These are phyloP conservation scores for Chaitophorus viminalis DNA, from an alignment of 2,888 invertebrate genomes.

Conservation along the genomic window DNA sequence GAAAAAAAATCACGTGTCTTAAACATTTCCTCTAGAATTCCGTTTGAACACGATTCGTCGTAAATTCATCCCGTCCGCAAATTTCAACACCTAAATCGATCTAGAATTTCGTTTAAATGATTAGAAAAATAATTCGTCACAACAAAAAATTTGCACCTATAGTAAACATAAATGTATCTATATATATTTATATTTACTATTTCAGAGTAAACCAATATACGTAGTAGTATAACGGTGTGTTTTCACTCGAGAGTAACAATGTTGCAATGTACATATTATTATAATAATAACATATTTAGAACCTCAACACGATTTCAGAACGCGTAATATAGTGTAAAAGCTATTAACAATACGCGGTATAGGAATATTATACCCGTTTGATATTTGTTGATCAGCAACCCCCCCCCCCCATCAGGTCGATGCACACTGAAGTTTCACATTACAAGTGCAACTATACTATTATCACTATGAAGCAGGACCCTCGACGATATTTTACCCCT, in stretches of 20 bases:
- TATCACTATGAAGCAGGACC: not conserved
- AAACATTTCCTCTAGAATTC: not conserved
- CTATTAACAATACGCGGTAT: too few species aligned
- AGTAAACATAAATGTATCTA: too few species aligned
- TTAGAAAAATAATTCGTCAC: not conserved
- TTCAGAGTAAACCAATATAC: too few species aligned
- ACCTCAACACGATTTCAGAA: too few species aligned
- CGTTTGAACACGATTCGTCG: not conserved
- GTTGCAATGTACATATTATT: not conserved
- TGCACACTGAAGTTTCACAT: not conserved
- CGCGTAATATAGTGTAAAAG: too few species aligned
- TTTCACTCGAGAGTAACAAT: not conserved
- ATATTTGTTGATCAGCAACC: not conserved
- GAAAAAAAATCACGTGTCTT: not conserved
- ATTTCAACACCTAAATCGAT: not conserved
- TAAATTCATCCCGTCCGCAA: not conserved
- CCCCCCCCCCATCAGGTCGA: not conserved
- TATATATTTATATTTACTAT: too few species aligned
- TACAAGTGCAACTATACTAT: not conserved
- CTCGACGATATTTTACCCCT: not conserved
- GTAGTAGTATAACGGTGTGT: too few species aligned
- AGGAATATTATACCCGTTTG: not conserved
- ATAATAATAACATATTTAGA: too few species aligned
- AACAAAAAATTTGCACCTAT: not conserved
- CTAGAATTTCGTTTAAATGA: not conserved